These are phyloP conservation scores for Pherbina coryleti DNA, from an alignment of 2,888 invertebrate species.

Conservation along the genomic window DNA sequence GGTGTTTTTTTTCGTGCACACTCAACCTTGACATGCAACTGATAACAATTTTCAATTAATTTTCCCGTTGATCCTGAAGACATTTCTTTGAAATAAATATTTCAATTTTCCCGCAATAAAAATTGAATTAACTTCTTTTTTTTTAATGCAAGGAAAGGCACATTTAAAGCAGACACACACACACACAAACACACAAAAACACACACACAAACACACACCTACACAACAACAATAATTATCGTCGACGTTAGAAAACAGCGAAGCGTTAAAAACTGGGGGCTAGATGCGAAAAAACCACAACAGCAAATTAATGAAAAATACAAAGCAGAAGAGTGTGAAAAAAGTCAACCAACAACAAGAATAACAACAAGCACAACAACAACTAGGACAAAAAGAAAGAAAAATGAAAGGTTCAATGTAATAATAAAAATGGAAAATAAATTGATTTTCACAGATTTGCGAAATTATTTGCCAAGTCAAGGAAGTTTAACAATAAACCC, in stretches of 20 bases:
- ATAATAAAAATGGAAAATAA: slow-evolving; percentile 1
- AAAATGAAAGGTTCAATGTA: not conserved
- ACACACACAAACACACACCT: not conserved
- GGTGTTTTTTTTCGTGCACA: no score
- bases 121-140: not conserved
- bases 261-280: not conserved
- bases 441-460: slow-evolving; percentile 11
- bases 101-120: not conserved
- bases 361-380: not conserved
- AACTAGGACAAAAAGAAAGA: not conserved
- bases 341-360: not conserved
- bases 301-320: no score
- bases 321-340: not conserved
- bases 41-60: slow-evolving; percentile 5
- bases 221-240: not conserved
- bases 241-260: no score
- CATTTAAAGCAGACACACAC: not conserved
- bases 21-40: no score
- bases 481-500: not conserved
- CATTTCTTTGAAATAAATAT: not conserved
- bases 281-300: not conserved
- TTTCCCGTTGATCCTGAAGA: not conserved
- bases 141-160: not conserved
- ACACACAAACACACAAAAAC: not conserved
- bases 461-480: slow-evolving; percentile 3